A percentile compares a stretch with the other conserved stretches of the same genome.
phyloP scores from a whole-genome alignment of 2,797 vertebrate species.

The Oryzias sinensis region DNA sequence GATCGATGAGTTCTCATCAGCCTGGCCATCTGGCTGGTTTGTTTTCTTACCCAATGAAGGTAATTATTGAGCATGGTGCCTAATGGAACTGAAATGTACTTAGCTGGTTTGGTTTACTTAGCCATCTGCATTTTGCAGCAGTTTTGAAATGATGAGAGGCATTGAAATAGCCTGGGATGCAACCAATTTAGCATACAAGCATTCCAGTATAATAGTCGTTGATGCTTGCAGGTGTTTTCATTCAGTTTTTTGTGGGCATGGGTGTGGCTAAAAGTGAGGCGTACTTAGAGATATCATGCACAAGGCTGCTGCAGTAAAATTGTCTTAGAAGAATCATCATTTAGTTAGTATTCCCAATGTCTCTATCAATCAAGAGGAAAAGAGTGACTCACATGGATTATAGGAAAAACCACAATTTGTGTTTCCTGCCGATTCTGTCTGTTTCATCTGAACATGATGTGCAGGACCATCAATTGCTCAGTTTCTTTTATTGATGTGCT shows the following conservation, averaged over 20 bases:
- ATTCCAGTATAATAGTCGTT: constrained; percentile 30
- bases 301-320: constrained; percentile 15
- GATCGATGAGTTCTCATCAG: constrained; percentile 77
- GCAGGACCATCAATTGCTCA: neutral
- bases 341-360: neutral
- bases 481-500: neutral
- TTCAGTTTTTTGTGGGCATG: constrained; percentile 37
- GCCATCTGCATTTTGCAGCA: constrained; percentile 50
- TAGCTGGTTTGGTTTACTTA: constrained; percentile 58
- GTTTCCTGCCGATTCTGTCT: neutral
- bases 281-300: constrained; percentile 12
- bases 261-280: constrained; percentile 32
- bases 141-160: constrained; percentile 42
- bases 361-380: constrained; percentile 2
- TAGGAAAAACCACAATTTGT: neutral
- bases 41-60: constrained; percentile 79
- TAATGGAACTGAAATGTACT: constrained; percentile 67
- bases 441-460: constrained; percentile 1
- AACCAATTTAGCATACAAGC: constrained; percentile 29
- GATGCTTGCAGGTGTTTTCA: constrained; percentile 52
- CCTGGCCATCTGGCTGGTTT: constrained; percentile 78
- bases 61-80: constrained; percentile 72
- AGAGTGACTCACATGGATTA: neutral
- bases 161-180: constrained; percentile 30
- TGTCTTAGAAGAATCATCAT: neutral